Percentiles rank a stretch among this genome's conserved stretches.
Conservation (phyloP, 2,888 invertebrate species). For the Elmis aenea region DNA sequence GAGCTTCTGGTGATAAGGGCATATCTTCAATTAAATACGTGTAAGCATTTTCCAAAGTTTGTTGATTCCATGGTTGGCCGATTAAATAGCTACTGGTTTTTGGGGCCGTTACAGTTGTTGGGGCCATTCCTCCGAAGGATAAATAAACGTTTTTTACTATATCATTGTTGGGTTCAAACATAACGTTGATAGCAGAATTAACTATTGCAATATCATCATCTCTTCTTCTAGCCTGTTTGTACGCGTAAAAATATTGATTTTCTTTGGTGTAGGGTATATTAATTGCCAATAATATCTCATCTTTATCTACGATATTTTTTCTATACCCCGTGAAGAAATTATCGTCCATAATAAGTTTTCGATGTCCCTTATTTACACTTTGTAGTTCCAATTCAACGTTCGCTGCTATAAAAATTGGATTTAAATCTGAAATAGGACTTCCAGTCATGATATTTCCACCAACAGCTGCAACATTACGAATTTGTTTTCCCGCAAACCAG, state of each 20-base stretch:
- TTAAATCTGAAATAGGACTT: slow-evolving; percentile 94
- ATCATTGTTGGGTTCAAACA: slow-evolving; percentile 49
- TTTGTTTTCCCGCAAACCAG: slow-evolving; percentile 94
- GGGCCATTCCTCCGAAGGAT: slow-evolving; percentile 93
- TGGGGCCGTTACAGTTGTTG: slow-evolving; percentile 70
- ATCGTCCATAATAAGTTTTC: slow-evolving; percentile 65
- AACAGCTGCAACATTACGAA: slow-evolving; percentile 87
- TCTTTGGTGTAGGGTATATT: slow-evolving; percentile 67
- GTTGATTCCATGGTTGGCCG: slow-evolving; percentile 36
- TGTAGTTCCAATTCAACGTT: slow-evolving; percentile 59
- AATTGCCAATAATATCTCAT: slow-evolving; percentile 79
- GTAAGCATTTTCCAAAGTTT: slow-evolving; percentile 52
- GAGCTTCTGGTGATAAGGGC: slow-evolving; percentile 63
- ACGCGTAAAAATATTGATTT: slow-evolving; percentile 74
- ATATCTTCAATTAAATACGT: slow-evolving; percentile 67
- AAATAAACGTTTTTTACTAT: slow-evolving; percentile 53
- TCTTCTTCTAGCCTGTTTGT: slow-evolving; percentile 85
- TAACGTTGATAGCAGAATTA: slow-evolving; percentile 75
- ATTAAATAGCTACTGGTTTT: slow-evolving; percentile 16
- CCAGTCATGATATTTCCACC: slow-evolving; percentile 89
- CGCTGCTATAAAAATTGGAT: slow-evolving; percentile 84
- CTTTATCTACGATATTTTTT: slow-evolving; percentile 62
- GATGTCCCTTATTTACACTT: slow-evolving; percentile 51
- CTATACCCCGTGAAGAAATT: slow-evolving; percentile 85
- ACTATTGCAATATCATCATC: slow-evolving; percentile 97